These are phyloP conservation scores for Helostoma temminkii DNA, from an alignment of 2,797 vertebrate species.

Conservation along the genomic window DNA sequence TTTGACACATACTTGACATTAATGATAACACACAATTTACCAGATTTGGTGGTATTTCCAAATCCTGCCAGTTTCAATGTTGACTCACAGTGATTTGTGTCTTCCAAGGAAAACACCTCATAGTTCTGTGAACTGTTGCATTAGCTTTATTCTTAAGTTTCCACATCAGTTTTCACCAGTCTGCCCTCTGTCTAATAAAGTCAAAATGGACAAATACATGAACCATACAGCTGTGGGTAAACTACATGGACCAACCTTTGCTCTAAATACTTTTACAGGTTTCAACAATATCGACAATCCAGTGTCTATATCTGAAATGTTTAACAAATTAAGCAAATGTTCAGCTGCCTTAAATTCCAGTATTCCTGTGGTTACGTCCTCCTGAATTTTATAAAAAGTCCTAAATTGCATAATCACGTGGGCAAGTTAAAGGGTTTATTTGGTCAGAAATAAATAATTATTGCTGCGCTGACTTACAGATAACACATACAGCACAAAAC, in stretches of 20 bases:
- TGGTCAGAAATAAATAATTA: slow-evolving; percentile 16
- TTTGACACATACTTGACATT: slow-evolving; percentile 19
- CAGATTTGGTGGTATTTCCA: slow-evolving; percentile 52
- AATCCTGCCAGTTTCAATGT: slow-evolving; percentile 45
- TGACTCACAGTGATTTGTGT: slow-evolving; percentile 43
- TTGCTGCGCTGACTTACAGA: not conserved
- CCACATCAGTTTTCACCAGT: slow-evolving; percentile 11
- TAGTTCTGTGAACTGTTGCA: slow-evolving; percentile 19
- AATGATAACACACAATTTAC: slow-evolving; percentile 31
- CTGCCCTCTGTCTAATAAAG: not conserved
- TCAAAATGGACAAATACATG: slow-evolving; percentile 1
- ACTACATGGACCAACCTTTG: not conserved
- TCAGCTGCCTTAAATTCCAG: slow-evolving; percentile 31
- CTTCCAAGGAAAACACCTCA: slow-evolving; percentile 56
- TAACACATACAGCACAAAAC: not conserved
- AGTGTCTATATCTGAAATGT: not conserved
- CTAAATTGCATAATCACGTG: slow-evolving; percentile 29
- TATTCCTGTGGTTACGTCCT: slow-evolving; percentile 36
- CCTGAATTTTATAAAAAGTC: slow-evolving; percentile 34
- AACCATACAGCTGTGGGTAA: not conserved
- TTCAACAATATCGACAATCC: not conserved
- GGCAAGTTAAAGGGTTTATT: slow-evolving; percentile 26
- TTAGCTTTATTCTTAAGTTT: slow-evolving; percentile 28
- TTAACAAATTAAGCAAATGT: slow-evolving; percentile 26
- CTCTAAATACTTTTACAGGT: not conserved